Conservation (phyloP, 2,113 vertebrate genomes). For the Cryptomyrus ogoouensis region DNA sequence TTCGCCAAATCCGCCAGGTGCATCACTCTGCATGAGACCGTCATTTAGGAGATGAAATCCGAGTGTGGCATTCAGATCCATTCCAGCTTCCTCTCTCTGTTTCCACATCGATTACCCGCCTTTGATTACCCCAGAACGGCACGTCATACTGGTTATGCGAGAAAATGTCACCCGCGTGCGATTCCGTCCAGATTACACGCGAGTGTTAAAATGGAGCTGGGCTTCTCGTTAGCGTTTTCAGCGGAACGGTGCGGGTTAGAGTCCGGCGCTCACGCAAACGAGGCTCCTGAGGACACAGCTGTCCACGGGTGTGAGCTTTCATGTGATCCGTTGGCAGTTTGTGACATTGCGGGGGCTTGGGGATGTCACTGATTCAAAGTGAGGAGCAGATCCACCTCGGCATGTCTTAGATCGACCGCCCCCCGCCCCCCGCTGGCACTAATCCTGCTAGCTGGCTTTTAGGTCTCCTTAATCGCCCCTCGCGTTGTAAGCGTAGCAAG, state of each 20-base stretch:
- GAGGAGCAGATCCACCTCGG: background rate
- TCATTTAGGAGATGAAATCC: background rate
- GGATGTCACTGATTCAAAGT: background rate
- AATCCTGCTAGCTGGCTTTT: background rate
- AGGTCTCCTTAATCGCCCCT: background rate
- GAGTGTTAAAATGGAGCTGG: background rate
- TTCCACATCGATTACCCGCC: background rate
- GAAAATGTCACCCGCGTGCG: background rate
- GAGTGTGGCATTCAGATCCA: background rate
- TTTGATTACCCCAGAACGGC: background rate
- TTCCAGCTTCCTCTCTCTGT: background rate
- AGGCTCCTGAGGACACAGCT: background rate
- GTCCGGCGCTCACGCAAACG: background rate
- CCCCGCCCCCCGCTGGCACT: background rate
- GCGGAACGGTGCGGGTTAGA: background rate
- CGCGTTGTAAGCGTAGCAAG: background rate
- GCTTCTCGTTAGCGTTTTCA: background rate
- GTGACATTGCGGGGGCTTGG: background rate
- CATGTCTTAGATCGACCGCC: background rate
- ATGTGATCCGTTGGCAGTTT: background rate
- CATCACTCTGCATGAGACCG: background rate
- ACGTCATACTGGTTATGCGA: background rate
- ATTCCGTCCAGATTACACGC: background rate
- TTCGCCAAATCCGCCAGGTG: background rate
- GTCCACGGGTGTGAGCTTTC: background rate